Base-by-base conservation (phyloP, 1,140 invertebrate genomes). In the Theocolax elegans region DNA sequence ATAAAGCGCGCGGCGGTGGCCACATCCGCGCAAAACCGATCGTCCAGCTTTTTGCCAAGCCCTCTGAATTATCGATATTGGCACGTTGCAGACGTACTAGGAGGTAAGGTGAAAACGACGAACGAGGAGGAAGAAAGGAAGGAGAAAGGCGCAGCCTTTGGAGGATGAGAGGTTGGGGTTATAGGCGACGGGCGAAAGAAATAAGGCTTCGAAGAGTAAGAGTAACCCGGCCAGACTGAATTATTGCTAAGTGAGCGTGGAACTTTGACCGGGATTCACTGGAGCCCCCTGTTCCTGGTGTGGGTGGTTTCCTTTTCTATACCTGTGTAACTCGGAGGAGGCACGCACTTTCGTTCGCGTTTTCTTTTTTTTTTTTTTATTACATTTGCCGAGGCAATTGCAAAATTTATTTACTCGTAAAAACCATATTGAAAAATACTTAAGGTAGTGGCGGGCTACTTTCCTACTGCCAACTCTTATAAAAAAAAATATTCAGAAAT, bases 161-260 rank as follows among this genome's bases (percentile, higher is more conserved):
- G 29, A 59, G 46, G 73, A 46, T 66, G 48, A 64, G 53, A 48
- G 38, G 69, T 38, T 67, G 65, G 62, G 72, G 66, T 72, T 72
- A 64, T 71, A 72, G 72, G 73, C 76, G 77, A 79, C 73, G 76
- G 71, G 72, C 76, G 74, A 77, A 79, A 72, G 75, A 77, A 67
- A 67, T 46, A 46, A 66, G 64, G 64, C 51, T 65, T 29, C 46
- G 51, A 70, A 72, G 67, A 79, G 66, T 71, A 75, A 72, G 72
- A 78, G 75, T 79, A 80, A 79, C 73, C 74, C 72, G 64, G 74
- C 74, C 72, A 66, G 71, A 58, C 76, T 83, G 77, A 82, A 81
- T 82, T 81, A 83, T 82, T 82, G 79, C 78, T 81, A 82, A 83
- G 77, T 78, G 79, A 78, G 79, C 77, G 76, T 79, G 79, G 79